Base-by-base conservation (phyloP, 2,888 invertebrate species). In the Iphiclides podalirius region DNA sequence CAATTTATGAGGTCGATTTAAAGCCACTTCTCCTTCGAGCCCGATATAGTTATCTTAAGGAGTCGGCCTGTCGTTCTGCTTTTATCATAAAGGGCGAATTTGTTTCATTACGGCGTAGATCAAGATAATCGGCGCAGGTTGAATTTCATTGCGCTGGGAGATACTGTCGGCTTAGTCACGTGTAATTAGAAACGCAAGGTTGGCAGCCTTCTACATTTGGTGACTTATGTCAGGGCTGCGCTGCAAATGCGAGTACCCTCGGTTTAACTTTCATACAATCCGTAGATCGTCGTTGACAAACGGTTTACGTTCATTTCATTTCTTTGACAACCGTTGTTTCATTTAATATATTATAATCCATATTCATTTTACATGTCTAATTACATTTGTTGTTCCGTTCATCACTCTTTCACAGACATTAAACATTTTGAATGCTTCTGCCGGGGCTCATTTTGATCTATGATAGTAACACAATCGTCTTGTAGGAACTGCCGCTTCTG, bases 141-240 rank as follows among this genome's bases (percentile, higher is more conserved):
- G 52, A 54, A 53, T 57, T 70, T 67, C 66, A 66, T 66, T 67
- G 64, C 67, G 65, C 63, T 63, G 60, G 62, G 61, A 64, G 66
- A 61, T 60, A 61, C 55, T 63, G 60, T 63, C 43, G 53, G 54
- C 59, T 72, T 72, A 72, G 69, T 74, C 72, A 68, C 11, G 37
- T 74, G 78, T 71, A 71, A 67, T 79, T 79, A 82, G 77, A 78
- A 74, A 76, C 62, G 72, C 86, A 86, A 87, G 86, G 86, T 72
- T 74, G 77, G 57, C 83, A 75, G 75, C 74, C 70, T 83, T 68
- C 86, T 86, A 61, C 83, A 80, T 85, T 86, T 85, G 85, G 87
- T 74, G 78, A 74, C 80, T 77, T 74, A 79, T 86, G 85, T 86
- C 86, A 86, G 75, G 86, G 85, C 67, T 57, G 51, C 53, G 64